Base-by-base conservation (phyloP, 2,888 invertebrate species). In the Epiblema foenella region DNA sequence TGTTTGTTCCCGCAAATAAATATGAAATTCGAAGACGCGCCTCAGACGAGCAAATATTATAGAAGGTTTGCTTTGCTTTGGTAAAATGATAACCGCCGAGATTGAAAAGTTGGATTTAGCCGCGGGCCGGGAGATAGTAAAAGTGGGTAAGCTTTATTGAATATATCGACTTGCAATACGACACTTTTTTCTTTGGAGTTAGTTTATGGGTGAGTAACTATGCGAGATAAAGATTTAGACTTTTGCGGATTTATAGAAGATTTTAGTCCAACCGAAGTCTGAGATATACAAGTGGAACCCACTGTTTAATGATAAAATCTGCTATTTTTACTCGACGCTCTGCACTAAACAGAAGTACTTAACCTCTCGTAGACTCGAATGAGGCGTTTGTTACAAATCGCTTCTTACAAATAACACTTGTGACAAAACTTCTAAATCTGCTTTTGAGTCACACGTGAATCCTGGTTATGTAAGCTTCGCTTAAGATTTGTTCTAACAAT, bases 1-100 rank as follows among this genome's bases (percentile, higher is more conserved):
- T 90, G 89, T 93, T 93, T 93, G 86, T 91, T 87, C 88, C 84
- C 86, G 88, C 90, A 87, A 93, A 93, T 93, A 93, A 93, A 93
- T 93, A 93, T 93, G 93, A 93, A 92, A 93, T 93, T 90, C 89
- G 93, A 92, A 91, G 89, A 90, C 86, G 84, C 87, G 88, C 85
- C 86, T 87, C 85, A 85, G 83, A 79, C 87, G 89, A 87, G 88
- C 88, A 93, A 93, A 93, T 92, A 93, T 93, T 90, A 91, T 91
- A 82, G 84, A 82, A 90, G 86, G 85, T 90, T 91, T 89, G 86
- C 93, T 91, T 91, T 90, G 91, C 93, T 91, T 91, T 90, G 91
- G 93, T 93, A 93, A 93, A 93, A 93, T 93, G 93, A 93, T 93
- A 93, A 93, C 93, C 86, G 83, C 80, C 86, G 85, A 91, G 89